Evolutionary conservation across 2,888 invertebrate genomes (phyloP), one percentile per base, ranked within the genome.

Genomic region (Sesia bembeciformis): DNA sequence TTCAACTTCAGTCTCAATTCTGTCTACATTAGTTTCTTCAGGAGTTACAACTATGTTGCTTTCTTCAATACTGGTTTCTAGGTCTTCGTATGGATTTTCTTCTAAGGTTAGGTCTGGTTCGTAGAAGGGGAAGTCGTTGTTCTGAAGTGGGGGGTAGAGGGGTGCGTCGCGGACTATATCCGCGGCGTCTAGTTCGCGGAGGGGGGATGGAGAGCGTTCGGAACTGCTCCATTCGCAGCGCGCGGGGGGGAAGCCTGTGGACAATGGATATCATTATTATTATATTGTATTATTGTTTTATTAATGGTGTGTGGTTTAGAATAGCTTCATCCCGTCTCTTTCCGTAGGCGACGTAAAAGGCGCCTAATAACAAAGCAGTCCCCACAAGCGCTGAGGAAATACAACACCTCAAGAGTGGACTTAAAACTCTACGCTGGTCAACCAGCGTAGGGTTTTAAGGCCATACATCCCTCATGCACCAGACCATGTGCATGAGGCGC

Each of bases 141-240:
- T 58, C 54, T 70, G 72, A 53, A 81, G 74, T 51, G 76, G 70
- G 39, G 81, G 79, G 59, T 81, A 81, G 56, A 79, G 77, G 5
- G 83, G 82, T 3, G 75, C 82, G 55, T 81, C 82, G 5, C 80
- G 78, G 56, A 83, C 70, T 3, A 84, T 72, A 57, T 81, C 84
- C 0, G 76, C 76, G n/a, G 73, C 77, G 58, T 76, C 80, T 3
- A 67, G 71, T 51, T 64, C 67, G 53, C 62, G 67, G 41, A 67
- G 64, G 51, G 65, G 66, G 52, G 65, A 57, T 8, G 63, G 66
- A 52, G 75, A 65, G 52, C 72, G 74, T 59, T 77, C 76, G n/a
- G 80, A 78, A 60, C 78, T 79, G 64, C 76, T 78, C 64, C 76
- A 72, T 54, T 76, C 78, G 62, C 59, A 56, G 55, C 62, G 58